phyloP scores from a whole-genome alignment of 2,888 invertebrate genomes.

The Rutpela maculata region DNA sequence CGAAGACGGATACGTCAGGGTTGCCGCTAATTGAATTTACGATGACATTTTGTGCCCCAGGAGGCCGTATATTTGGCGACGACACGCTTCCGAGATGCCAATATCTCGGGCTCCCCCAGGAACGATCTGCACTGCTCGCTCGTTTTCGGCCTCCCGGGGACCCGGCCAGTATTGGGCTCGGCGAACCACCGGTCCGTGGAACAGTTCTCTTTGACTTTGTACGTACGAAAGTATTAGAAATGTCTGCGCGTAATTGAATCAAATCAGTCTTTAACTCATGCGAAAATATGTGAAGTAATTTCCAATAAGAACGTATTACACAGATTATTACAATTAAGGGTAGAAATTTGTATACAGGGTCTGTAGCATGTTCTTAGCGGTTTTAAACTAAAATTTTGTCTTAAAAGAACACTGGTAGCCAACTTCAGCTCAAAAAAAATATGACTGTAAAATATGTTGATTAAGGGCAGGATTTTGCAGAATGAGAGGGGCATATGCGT shows the following conservation, averaged over 20 bases:
- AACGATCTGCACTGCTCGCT: constrained; percentile 64
- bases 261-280: no score
- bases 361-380: no score
- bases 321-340: no score
- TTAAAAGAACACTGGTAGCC: no score
- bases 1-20: constrained; percentile 65
- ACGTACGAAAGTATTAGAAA: neutral
- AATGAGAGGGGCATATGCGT: no score
- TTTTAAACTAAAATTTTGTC: no score
- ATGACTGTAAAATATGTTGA: no score
- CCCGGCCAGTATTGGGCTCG: neutral
- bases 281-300: no score
- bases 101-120: constrained; percentile 71
- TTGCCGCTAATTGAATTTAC: constrained; percentile 73
- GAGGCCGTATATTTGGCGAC: constrained; percentile 73
- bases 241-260: neutral
- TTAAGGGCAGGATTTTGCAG: no score
- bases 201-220: constrained; percentile 18
- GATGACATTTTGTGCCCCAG: constrained; percentile 72
- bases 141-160: constrained; percentile 56
- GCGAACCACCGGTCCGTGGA: constrained; percentile 21
- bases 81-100: constrained; percentile 72
- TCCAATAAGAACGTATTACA: no score
- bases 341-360: no score
- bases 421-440: no score